Percentiles rank a stretch among this genome's conserved stretches.
Evolutionary conservation across 2,113 vertebrate genomes (phyloP).

Genomic region (Apodemus speciosus): DNA sequence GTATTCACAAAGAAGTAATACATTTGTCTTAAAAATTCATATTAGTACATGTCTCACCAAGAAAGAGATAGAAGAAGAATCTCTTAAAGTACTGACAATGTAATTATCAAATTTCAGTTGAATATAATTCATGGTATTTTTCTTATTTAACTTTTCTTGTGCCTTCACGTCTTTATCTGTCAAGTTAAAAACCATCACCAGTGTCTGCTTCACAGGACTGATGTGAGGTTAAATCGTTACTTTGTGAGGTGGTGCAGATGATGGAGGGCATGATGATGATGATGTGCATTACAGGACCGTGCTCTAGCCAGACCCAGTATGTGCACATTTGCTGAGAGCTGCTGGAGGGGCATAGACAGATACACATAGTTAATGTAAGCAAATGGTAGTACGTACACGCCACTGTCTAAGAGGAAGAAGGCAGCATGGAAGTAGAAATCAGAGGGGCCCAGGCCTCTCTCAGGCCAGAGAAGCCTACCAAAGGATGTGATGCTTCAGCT

Average conservation of each 20-base stretch:
- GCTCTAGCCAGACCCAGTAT: background rate
- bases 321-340: background rate
- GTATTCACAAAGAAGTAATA: background rate
- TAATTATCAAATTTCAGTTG: background rate
- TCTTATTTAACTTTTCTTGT: constrained; percentile 8
- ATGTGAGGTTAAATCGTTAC: background rate
- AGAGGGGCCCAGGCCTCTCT: background rate
- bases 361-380: too few relatives aligned
- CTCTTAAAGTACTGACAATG: background rate
- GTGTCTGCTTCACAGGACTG: background rate
- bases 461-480: background rate
- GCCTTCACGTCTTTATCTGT: background rate
- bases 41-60: background rate
- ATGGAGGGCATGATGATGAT: background rate
- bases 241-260: background rate
- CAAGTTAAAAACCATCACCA: background rate
- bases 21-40: background rate
- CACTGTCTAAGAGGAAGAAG: background rate
- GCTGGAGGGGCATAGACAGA: background rate
- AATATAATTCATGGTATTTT: background rate
- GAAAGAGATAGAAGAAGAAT: background rate
- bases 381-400: background rate
- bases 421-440: background rate
- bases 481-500: background rate
- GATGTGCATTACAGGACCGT: background rate